Evolutionary conservation across 2,888 invertebrate genomes (phyloP), one percentile per base, ranked within the genome.

Genomic region (Ecliptopera silaceata): DNA sequence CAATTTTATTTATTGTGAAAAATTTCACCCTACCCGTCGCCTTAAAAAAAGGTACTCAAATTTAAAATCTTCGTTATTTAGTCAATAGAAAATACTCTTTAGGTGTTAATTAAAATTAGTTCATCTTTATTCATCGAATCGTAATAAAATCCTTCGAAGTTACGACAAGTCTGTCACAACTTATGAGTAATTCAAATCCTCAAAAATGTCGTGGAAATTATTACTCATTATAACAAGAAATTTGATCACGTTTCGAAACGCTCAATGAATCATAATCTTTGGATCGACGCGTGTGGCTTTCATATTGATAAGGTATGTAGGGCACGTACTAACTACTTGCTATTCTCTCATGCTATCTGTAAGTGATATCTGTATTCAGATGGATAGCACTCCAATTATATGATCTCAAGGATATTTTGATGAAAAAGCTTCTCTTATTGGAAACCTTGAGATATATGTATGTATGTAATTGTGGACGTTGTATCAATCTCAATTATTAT

Each of bases 251-350:
- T 59, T 50, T 42, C 43, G 50, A 43, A 56, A 56, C 54, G 41
- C 20, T 46, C 31, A 41, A 67, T 73, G 72, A 72, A 64, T 72
- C 72, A 72, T 43, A 38, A 22, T 15, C 44, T 43, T 11, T 36
- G 36, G 43, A 17, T 22, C 45, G 12, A 12, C 29, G 58, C 53
- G 56, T 53, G 50, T 47, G 44, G 60, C 29, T 51, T 10, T 51
- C 54, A 60, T 36, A 36, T 52, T 47, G 74, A 78, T 79, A 77
- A 75, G 64, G 46, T 45, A 79, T 73, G 59, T 75, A 68, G 78
- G 72, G 48, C 77, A 70, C 39, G 60, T 56, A 56, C 34, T 39
- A 15, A 51, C 45, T 52, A 17, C 31, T 15, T 15, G 13, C 12
- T 64, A 57, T 59, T 29, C 45, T 71, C 71, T 71, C 70, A 22